These are phyloP conservation scores for Rhagonycha fulva DNA, from an alignment of 2,888 invertebrate species.

Conservation along the genomic window DNA sequence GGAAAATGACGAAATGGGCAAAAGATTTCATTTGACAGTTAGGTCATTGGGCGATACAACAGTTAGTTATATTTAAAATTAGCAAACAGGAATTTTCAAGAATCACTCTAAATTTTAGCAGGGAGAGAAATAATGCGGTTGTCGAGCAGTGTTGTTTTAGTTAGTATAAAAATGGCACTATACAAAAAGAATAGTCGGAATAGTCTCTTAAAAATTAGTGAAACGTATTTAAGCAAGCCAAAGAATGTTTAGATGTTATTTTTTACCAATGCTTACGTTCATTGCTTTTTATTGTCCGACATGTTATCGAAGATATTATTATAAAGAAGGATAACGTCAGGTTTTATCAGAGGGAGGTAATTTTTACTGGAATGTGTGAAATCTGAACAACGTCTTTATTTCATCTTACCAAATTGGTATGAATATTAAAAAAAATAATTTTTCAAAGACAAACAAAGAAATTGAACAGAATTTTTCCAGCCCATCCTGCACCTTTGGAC, in stretches of 20 bases:
- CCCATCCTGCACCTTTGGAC: slow-evolving; percentile 20
- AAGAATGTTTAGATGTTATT: neutral
- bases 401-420: neutral
- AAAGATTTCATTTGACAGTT: too few relatives aligned
- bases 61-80: too few relatives aligned
- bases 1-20: too few relatives aligned
- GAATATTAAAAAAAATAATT: neutral
- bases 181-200: neutral
- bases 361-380: slow-evolving; percentile 23
- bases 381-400: slow-evolving; percentile 8
- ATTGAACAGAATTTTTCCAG: slow-evolving; percentile 16
- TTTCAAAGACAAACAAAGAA: slow-evolving; percentile 1
- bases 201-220: neutral
- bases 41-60: too few relatives aligned
- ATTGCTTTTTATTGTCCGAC: slow-evolving; percentile 18
- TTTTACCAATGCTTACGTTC: slow-evolving; percentile 13
- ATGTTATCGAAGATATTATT: slow-evolving; percentile 35
- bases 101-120: neutral
- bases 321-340: slow-evolving; percentile 53
- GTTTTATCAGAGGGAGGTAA: slow-evolving; percentile 41
- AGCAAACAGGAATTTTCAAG: too few relatives aligned
- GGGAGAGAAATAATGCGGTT: neutral
- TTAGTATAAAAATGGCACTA: neutral
- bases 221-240: neutral
- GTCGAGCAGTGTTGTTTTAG: neutral